phyloP scores from a whole-genome alignment of 30 jellyfish, hydroid and myxozoan genomes.

The Morbakka virulenta region DNA sequence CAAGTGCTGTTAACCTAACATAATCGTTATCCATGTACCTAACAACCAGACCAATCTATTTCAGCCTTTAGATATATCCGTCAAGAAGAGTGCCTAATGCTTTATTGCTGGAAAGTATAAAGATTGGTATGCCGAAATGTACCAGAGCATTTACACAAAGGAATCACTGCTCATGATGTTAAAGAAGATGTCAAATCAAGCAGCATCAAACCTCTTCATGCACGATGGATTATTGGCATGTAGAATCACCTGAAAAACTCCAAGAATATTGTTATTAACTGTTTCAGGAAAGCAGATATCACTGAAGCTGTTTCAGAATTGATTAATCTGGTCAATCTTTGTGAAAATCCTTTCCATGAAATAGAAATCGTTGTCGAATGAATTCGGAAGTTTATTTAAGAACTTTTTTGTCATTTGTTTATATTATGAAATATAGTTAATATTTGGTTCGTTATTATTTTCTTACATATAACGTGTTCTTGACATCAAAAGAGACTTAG shows the following conservation, averaged over 20 bases:
- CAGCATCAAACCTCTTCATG: constrained; percentile 15
- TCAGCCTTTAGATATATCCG: constrained; percentile 31
- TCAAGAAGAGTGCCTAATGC: constrained; percentile 19
- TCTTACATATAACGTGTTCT: too few species aligned
- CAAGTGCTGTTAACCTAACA: constrained; percentile 14
- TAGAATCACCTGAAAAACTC: not conserved
- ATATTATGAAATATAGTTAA: too few species aligned
- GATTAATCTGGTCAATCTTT: too few species aligned
- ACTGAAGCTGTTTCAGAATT: constrained; percentile 31
- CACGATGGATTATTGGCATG: constrained; percentile 15
- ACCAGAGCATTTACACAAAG: constrained; percentile 1
- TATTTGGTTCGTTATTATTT: too few species aligned
- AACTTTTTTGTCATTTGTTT: too few species aligned
- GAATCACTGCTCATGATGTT: constrained; percentile 11
- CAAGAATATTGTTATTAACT: not conserved
- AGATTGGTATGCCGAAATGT: constrained; percentile 6
- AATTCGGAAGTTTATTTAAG: too few species aligned
- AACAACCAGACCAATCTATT: constrained; percentile 16
- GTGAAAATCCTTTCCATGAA: constrained; percentile 20
- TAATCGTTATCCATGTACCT: constrained; percentile 5
- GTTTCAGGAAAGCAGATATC: constrained; percentile 18
- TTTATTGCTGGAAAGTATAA: not conserved
- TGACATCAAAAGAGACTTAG: too few species aligned
- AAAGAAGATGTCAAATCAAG: not conserved
- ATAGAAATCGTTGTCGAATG: too few species aligned